phyloP scores from a whole-genome alignment of 2,113 vertebrate species.

The Orientallactaga bullata region DNA sequence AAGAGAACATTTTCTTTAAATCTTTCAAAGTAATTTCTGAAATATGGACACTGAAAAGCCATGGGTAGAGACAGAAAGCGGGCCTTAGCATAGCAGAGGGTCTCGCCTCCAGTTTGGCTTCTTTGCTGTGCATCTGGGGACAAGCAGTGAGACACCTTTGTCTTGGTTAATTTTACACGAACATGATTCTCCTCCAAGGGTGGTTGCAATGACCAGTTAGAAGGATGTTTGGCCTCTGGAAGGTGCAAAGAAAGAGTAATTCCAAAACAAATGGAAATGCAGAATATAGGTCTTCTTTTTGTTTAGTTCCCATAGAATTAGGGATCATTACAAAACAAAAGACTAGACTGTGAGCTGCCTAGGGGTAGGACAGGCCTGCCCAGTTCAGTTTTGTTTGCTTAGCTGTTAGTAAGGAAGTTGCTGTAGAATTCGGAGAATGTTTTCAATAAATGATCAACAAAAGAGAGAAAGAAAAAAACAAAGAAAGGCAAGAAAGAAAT shows the following conservation, averaged over 20 bases:
- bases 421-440: neutral
- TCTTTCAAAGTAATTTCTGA: neutral
- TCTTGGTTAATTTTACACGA: neutral
- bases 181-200: neutral
- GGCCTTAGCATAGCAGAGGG: neutral
- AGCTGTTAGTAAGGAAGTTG: neutral
- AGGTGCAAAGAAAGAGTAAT: neutral
- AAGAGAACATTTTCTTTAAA: neutral
- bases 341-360: neutral
- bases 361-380: neutral
- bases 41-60: neutral
- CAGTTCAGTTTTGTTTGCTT: neutral
- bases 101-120: too few species aligned
- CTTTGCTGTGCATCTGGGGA: fast-evolving
- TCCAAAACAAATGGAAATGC: neutral
- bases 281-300: neutral
- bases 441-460: neutral
- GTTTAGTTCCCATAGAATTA: neutral
- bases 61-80: fast-evolving
- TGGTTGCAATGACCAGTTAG: neutral
- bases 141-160: neutral
- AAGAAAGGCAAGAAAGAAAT: neutral
- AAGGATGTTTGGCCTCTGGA: fast-evolving
- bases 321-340: neutral
- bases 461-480: neutral